Evolutionary conservation across 2,888 invertebrate genomes (phyloP).

Genomic region (Epistrophella euchroma): DNA sequence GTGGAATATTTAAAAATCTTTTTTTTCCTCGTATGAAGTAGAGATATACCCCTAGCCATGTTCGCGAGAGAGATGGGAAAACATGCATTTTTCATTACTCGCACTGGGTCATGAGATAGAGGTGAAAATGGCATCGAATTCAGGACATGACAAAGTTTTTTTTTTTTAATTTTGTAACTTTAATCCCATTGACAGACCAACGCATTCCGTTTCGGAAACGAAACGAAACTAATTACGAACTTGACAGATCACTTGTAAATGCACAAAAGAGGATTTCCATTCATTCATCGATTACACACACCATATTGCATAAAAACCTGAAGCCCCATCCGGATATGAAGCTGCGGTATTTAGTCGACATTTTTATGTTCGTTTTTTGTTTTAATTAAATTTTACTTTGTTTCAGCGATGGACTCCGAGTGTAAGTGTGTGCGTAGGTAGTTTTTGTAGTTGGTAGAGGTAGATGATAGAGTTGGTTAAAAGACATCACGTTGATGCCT

Average conservation of each 20-base stretch:
- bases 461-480: neutral
- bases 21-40: neutral
- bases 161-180: slow-evolving; percentile 23
- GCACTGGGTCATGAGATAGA: slow-evolving; percentile 71
- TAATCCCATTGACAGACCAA: slow-evolving; percentile 58
- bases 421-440: too few relatives aligned
- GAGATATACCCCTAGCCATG: neutral
- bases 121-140: slow-evolving; percentile 54
- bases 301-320: slow-evolving; percentile 40
- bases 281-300: slow-evolving; percentile 69
- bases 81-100: slow-evolving; percentile 71
- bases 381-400: slow-evolving; percentile 74
- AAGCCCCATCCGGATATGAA: slow-evolving; percentile 65
- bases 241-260: slow-evolving; percentile 76
- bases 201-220: slow-evolving; percentile 74
- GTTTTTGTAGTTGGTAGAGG: neutral
- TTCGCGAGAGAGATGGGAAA: neutral
- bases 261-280: slow-evolving; percentile 70
- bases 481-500: neutral
- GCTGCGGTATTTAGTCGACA: slow-evolving; percentile 65
- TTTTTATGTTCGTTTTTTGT: slow-evolving; percentile 47
- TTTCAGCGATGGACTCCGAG: slow-evolving; percentile 36
- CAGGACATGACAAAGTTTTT: slow-evolving; percentile 54
- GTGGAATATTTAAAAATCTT: slow-evolving; percentile 32
- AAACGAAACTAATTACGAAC: slow-evolving; percentile 76